Base-by-base conservation (phyloP, 2,113 vertebrate genomes). In the Halcyon senegalensis region DNA sequence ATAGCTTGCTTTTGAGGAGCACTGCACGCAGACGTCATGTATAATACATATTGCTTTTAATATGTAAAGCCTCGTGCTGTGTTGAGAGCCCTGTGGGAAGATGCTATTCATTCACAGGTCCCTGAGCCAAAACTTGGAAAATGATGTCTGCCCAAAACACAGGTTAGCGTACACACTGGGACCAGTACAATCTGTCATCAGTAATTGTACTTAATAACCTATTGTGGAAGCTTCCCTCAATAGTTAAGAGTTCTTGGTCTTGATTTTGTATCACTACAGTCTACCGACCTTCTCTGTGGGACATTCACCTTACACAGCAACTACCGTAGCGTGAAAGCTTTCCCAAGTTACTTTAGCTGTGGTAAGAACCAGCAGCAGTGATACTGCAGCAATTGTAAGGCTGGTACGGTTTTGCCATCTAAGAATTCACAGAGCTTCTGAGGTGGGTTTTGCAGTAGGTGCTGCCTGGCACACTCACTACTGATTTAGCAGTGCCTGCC, bases 11-110 rank as follows among this genome's bases (percentile, higher is more conserved):
- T 87, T 78, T 72, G 80, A 92, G 64, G 69, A 87, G 83, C 69
- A 10, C 33, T 28, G 30, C 51, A 39, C 72, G 1, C 16, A 73
- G 73, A 60, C 58, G 41, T 43, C 85, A 87, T 41, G 48, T 64
- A 82, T 91, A 76, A 74, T 82, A 62, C 58, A 87, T 58, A n/a
- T 14, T 84, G 66, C 37, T 96, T 72, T 92, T 77, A 84, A 87
- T 92, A 86, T 82, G 73, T 69, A 73, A 75, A 84, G 37, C 48
- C 37, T 82, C 1, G 1, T 23, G 41, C 62, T 75, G 24, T 50
- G 30, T 37, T 58, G 62, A 84, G 73, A 75, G 75, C 60, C 68
- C 58, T 53, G 7, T 25, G 62, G 73, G 89, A 78, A 72, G 37
- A 30, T 8, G 33, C 39, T 79, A 0, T 41, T 95, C 25, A 25